Base-by-base conservation (phyloP, 2,888 invertebrate species). In the Phaedon cochleariae region DNA sequence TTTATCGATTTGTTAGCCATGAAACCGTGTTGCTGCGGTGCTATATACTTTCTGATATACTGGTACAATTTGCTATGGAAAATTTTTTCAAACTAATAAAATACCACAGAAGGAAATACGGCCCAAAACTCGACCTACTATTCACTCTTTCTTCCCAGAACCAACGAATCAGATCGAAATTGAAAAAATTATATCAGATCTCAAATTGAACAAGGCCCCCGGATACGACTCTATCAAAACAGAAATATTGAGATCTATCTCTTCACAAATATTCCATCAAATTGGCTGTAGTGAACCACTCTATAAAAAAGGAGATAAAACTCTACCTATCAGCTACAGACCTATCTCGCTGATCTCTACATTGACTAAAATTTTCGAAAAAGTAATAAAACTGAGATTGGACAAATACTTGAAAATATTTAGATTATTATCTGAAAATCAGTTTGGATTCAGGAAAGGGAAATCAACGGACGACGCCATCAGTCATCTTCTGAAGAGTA, bases 401-500 rank as follows among this genome's bases (percentile, higher is more conserved):
- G 26, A 26, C 3, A 26, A 26, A 26, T 26, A 51, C 21, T 21
- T 51, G 9, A 52, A 21, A 18, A 18, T 17, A 34, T 53, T 31
- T 7, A 34, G 34, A 18, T 12, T 34, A 34, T 31, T 52, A 5
- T 52, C 53, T 34, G 53, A 53, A 7, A 15, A 1, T 17, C 53
- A 53, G 21, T 52, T 53, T 53, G 53, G 53, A 12, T 53, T 53
- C 34, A 31, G 53, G 18, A 18, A 34, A 15, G 34, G 53, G 20
- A 53, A 34, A 34, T 34, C 53, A 53, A 53, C 53, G 17, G 34
- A 53, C 34, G 31, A 53, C 17, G 53, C 52, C 15, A 26, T 52
- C n/a, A 52, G 29, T 6, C 26, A 15, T 29, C 29, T 29, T 15
- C 18, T 22, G 1, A 31, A 20, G 31, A 34, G 34, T 12, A 18